Evolutionary conservation across 1,140 invertebrate species (phyloP).

Genomic region (Fopius arisanus): DNA sequence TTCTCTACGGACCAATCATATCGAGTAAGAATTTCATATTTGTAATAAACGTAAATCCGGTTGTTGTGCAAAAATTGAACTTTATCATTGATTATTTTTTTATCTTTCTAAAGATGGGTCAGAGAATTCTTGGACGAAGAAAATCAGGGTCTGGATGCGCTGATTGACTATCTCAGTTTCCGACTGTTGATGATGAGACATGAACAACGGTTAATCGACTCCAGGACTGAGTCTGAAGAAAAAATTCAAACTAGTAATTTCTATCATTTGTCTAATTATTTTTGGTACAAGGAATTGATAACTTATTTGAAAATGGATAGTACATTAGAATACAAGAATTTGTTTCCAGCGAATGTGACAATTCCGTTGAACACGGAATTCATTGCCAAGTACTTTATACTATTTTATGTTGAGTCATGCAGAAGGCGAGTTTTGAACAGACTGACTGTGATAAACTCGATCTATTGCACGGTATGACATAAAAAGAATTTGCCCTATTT

Average conservation of each 20-base stretch:
- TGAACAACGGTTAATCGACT: slow-evolving; percentile 80
- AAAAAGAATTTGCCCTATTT: slow-evolving; percentile 15
- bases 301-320: too few relatives aligned
- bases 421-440: too few relatives aligned
- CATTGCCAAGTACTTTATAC: too few relatives aligned
- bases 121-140: slow-evolving; percentile 96
- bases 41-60: neutral
- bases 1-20: slow-evolving; percentile 97
- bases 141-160: slow-evolving; percentile 93
- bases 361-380: too few relatives aligned
- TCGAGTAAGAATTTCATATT: slow-evolving; percentile 75
- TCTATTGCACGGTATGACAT: neutral
- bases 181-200: slow-evolving; percentile 90
- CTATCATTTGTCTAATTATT: neutral
- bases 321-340: too few relatives aligned
- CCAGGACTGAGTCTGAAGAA: slow-evolving; percentile 77
- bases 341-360: too few relatives aligned
- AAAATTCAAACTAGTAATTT: slow-evolving; percentile 61
- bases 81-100: neutral
- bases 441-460: too few relatives aligned
- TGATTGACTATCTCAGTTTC: slow-evolving; percentile 97
- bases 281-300: neutral
- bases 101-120: slow-evolving; percentile 84
- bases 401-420: too few relatives aligned
- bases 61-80: too few relatives aligned